Percentiles rank a stretch among this genome's conserved stretches.
phyloP scores from a whole-genome alignment of 37 sponge, comb jelly and placozoan species.

The Aplysina aerophoba region DNA sequence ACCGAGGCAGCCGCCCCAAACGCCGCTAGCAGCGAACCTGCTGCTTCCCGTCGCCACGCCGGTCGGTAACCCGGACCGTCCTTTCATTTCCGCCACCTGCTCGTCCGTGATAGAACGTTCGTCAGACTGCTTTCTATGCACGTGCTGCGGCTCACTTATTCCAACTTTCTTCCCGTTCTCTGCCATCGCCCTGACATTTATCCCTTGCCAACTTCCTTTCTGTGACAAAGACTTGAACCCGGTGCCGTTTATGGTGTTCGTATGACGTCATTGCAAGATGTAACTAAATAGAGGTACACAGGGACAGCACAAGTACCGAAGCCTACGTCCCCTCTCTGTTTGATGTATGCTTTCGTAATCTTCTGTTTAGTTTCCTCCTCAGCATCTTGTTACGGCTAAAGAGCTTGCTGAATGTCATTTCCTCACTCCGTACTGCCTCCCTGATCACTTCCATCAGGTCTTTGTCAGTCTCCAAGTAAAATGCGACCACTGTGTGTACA shows the following conservation, averaged over 20 bases:
- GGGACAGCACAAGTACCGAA: no score
- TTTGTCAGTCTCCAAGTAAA: slow-evolving; percentile 31
- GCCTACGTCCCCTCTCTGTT: no score
- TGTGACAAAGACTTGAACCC: no score
- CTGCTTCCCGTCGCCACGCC: no score
- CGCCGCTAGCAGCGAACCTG: neutral
- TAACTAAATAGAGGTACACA: no score
- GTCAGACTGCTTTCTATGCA: neutral
- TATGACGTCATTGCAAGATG: no score
- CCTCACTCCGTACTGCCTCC: slow-evolving; percentile 26
- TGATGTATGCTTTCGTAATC: no score
- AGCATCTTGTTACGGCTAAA: slow-evolving; percentile 88
- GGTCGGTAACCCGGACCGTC: no score
- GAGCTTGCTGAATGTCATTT: slow-evolving; percentile 50
- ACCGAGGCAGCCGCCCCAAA: slow-evolving; percentile 18
- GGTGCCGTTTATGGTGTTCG: no score
- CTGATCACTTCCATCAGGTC: slow-evolving; percentile 55
- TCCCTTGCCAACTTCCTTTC: no score
- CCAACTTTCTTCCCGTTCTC: slow-evolving; percentile 7
- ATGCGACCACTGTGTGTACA: slow-evolving; percentile 51
- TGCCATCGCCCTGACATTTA: neutral
- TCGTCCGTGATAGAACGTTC: slow-evolving; percentile 18
- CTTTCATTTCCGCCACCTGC: neutral
- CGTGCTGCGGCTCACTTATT: neutral
- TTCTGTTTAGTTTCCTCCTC: slow-evolving; percentile 66